A percentile compares a stretch with the other conserved stretches of the same genome.
Evolutionary conservation across 2,113 vertebrate genomes (phyloP).

Genomic region (Apaloderma vittatum): DNA sequence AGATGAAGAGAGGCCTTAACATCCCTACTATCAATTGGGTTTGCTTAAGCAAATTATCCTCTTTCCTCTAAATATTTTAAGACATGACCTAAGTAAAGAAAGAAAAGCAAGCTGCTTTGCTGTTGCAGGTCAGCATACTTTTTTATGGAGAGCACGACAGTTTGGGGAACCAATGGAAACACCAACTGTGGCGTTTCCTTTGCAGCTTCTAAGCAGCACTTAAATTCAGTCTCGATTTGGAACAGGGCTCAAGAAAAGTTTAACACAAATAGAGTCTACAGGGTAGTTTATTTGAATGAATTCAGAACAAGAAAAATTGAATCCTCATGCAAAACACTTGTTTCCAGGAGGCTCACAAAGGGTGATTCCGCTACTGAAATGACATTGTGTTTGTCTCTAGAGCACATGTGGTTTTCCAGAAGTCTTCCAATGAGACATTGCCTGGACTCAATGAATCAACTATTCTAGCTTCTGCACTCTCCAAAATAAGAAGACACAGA

Average conservation of each 20-base stretch:
- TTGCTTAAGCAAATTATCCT: neutral
- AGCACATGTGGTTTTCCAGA: slow-evolving; percentile 21
- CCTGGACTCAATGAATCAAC: neutral
- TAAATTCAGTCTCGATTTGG: neutral
- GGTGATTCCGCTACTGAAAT: slow-evolving; percentile 56
- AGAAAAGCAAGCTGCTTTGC: slow-evolving; percentile 5
- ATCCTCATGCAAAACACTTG: slow-evolving; percentile 25
- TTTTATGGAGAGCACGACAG: neutral
- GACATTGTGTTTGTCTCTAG: neutral
- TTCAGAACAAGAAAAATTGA: slow-evolving; percentile 34
- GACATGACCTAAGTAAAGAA: neutral
- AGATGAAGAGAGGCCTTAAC: neutral
- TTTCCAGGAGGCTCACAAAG: slow-evolving; percentile 39
- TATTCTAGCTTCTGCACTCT: neutral
- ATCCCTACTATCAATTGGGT: neutral
- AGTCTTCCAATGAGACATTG: neutral
- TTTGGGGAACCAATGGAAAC: neutral
- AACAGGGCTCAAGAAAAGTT: neutral
- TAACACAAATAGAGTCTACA: neutral
- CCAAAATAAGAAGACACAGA: neutral
- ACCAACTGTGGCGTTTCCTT: neutral
- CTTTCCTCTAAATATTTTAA: neutral
- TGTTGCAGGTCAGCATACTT: neutral
- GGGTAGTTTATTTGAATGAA: neutral
- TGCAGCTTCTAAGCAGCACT: neutral